Evolutionary conservation across 1,140 invertebrate species (phyloP), one percentile per base, ranked within the genome.

Genomic region (Paracyclopina nana): DNA sequence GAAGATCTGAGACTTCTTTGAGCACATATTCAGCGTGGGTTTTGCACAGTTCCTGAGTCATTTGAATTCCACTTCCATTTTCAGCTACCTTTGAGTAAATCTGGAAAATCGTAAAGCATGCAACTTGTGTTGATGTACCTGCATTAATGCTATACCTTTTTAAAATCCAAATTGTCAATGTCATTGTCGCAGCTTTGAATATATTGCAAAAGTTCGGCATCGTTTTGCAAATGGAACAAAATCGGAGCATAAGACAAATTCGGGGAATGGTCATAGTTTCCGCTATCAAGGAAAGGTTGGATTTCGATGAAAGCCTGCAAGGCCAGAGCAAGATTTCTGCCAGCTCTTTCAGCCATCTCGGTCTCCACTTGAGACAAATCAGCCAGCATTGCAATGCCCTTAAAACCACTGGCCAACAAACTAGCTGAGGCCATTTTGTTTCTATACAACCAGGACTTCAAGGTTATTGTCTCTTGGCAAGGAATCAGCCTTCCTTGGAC

Each of bases 401-500:
- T 41, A 24, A 11, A 41, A 6, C 22, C 48, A 16, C 20, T 20
- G 2, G 14, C 20, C 48, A 50, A 16, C n/a, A 50, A 25, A 24
- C 34, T 29, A 4, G 14, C 48, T 5, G n/a, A 38, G 5, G 30
- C 14, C 34, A 50, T 16, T n/a, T n/a, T 29, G 16, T 25, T 42
- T 38, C 34, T 9, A n/a, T 20, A n/a, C 22, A 30, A 28, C 48
- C 48, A 50, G 25, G 22, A 18, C 8, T 38, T 25, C n/a, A n/a
- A 14, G 16, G 16, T 24, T 5, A 50, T 38, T 5, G 14, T n/a
- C 20, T 40, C 34, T 16, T 46, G 2, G 16, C 14, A 9, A 6
- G 48, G 48, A 46, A 50, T 25, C 5, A 30, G 20, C 2, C 34
- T 14, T 20, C 48, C 48, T 5, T 29, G 16, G n/a, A 50, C 25